Percentiles rank a stretch among this genome's conserved stretches.
Evolutionary conservation across 2,797 vertebrate species (phyloP).

Genomic region (Manis pentadactyla): DNA sequence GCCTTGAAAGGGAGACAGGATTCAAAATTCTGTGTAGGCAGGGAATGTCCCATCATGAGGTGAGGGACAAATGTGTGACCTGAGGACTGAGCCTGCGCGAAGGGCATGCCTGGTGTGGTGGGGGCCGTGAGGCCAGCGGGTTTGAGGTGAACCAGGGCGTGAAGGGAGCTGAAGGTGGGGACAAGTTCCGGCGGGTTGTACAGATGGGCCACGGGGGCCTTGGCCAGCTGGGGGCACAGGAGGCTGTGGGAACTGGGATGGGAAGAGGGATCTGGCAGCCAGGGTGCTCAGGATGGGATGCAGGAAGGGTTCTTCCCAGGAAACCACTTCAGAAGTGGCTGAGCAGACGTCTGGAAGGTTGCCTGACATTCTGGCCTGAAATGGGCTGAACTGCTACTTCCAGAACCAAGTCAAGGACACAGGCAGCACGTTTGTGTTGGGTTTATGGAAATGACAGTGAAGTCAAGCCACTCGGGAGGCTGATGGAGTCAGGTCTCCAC

Average conservation of each 20-base stretch:
- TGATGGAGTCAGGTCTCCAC: background rate
- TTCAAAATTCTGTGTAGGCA: no score
- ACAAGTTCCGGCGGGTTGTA: no score
- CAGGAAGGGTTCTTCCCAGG: background rate
- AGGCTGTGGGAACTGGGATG: accelerated
- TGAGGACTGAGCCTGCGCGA: background rate
- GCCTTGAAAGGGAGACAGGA: background rate
- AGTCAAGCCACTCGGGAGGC: background rate
- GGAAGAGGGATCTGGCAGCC: background rate
- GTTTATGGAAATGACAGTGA: background rate
- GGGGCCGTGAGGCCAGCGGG: accelerated
- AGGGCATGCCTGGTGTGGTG: accelerated
- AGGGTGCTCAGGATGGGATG: accelerated
- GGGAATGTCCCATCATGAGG: background rate
- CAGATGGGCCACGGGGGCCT: background rate
- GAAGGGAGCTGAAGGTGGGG: no score
- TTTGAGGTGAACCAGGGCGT: no score
- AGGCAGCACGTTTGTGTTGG: background rate
- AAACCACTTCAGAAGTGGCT: background rate
- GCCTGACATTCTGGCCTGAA: background rate
- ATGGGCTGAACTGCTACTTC: background rate
- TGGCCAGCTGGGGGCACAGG: accelerated
- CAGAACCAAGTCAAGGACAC: background rate
- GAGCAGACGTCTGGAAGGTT: background rate
- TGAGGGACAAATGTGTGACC: background rate